Evolutionary conservation across 1,140 invertebrate species (phyloP).

Genomic region (Drosophila rhopaloa): DNA sequence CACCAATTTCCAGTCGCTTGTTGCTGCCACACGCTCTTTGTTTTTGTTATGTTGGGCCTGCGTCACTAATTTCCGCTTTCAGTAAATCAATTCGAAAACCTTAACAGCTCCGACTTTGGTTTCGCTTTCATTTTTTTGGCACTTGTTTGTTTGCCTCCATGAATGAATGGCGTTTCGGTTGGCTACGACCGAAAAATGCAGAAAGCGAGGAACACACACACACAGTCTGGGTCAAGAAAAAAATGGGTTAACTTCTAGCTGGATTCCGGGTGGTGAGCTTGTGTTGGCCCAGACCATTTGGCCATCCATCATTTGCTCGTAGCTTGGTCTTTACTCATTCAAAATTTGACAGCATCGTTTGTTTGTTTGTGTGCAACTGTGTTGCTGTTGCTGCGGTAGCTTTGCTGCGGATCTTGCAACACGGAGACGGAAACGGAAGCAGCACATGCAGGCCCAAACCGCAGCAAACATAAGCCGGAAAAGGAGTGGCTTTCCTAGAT

Average conservation of each 20-base stretch:
- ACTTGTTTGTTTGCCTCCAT: constrained; percentile 39
- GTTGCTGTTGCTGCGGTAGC: constrained; percentile 27
- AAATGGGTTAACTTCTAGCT: constrained; percentile 37
- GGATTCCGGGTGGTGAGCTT: constrained; percentile 23
- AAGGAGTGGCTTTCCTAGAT: constrained; percentile 6
- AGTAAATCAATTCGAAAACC: constrained; percentile 76
- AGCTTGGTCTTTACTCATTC: constrained; percentile 82
- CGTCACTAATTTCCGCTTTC: constrained; percentile 80
- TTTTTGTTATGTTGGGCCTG: constrained; percentile 41
- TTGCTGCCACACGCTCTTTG: constrained; percentile 30
- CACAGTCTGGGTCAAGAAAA: constrained; percentile 27
- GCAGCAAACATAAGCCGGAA: constrained; percentile 52
- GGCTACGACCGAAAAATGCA: constrained; percentile 48
- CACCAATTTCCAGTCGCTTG: constrained; percentile 69
- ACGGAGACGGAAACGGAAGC: constrained; percentile 72
- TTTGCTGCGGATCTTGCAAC: constrained; percentile 56
- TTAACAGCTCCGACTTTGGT: constrained; percentile 60
- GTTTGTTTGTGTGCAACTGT: constrained; percentile 50
- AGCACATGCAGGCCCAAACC: constrained; percentile 75
- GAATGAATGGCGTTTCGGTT: constrained; percentile 67
- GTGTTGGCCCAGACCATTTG: constrained; percentile 53
- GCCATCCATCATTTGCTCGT: constrained; percentile 77
- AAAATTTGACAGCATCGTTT: constrained; percentile 83
- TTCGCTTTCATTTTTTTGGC: constrained; percentile 36
- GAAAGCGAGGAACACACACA: constrained; percentile 14